phyloP scores from a whole-genome alignment of 2,888 invertebrate genomes.

The Tetramorium bicarinatum region DNA sequence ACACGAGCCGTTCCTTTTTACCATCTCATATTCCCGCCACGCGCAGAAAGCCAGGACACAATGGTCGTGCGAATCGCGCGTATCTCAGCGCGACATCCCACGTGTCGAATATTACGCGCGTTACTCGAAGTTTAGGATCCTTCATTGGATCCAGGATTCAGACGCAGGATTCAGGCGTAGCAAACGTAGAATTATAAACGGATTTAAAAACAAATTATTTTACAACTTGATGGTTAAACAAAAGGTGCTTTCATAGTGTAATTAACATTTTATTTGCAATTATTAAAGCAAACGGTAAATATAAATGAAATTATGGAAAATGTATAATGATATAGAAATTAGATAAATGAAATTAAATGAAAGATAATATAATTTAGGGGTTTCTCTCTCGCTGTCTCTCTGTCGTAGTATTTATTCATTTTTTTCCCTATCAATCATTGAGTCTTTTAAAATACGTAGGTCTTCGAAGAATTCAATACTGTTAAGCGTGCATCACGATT shows the following conservation, averaged over 20 bases:
- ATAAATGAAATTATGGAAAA: background rate
- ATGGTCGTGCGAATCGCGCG: slow-evolving; percentile 62
- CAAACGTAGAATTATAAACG: background rate
- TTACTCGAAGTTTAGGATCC: background rate
- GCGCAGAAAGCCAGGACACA: slow-evolving; percentile 57
- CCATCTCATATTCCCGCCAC: slow-evolving; percentile 23
- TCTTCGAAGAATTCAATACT: background rate
- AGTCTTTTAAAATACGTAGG: background rate
- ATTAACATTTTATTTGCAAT: background rate
- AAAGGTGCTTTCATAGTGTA: background rate
- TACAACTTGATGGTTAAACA: background rate
- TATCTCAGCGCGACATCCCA: slow-evolving; percentile 70
- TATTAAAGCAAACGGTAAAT: background rate
- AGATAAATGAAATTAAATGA: background rate
- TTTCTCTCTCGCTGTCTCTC: background rate
- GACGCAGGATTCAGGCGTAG: background rate
- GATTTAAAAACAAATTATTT: background rate
- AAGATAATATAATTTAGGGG: background rate
- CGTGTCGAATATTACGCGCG: slow-evolving; percentile 70
- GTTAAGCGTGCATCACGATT: background rate
- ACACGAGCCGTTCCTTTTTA: slow-evolving; percentile 63
- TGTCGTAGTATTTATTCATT: background rate
- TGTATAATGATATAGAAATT: background rate
- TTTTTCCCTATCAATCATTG: background rate
- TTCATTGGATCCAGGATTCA: background rate